phyloP scores from a whole-genome alignment of 1,140 invertebrate species.

The Spodoptera litura region DNA sequence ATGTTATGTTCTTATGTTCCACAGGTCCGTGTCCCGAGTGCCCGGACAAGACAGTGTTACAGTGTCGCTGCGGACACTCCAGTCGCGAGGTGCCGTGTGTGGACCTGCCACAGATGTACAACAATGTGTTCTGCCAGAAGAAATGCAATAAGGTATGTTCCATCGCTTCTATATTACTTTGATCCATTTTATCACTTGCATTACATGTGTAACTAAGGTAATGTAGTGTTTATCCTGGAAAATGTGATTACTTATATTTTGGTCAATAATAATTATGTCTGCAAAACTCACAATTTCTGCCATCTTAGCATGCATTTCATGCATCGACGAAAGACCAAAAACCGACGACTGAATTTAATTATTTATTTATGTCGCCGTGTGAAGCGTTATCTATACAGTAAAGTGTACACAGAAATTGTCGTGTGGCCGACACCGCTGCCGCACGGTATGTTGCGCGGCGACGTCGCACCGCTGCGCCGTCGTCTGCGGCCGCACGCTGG shows the following conservation, averaged over 20 bases:
- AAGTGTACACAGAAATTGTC: constrained; percentile 87
- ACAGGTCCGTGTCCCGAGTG: constrained; percentile 93
- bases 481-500: constrained; percentile 92
- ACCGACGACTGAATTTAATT: no score
- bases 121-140: constrained; percentile 93
- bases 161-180: neutral
- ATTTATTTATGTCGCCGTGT: no score
- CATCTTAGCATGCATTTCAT: no score
- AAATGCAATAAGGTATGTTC: constrained; percentile 93
- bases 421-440: constrained; percentile 96
- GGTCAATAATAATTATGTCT: no score
- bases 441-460: constrained; percentile 94
- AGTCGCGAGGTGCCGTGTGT: constrained; percentile 93
- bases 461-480: constrained; percentile 93
- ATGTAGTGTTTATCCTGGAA: no score
- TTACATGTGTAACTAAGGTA: no score
- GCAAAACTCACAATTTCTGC: no score
- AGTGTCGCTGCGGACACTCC: constrained; percentile 96
- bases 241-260: no score
- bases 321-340: no score
- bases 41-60: constrained; percentile 90
- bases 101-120: constrained; percentile 89
- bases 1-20: neutral
- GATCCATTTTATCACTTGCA: no score
- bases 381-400: no score